These are phyloP conservation scores for Brachyistius frenatus DNA, from an alignment of 2,113 vertebrate species.

Conservation along the genomic window DNA sequence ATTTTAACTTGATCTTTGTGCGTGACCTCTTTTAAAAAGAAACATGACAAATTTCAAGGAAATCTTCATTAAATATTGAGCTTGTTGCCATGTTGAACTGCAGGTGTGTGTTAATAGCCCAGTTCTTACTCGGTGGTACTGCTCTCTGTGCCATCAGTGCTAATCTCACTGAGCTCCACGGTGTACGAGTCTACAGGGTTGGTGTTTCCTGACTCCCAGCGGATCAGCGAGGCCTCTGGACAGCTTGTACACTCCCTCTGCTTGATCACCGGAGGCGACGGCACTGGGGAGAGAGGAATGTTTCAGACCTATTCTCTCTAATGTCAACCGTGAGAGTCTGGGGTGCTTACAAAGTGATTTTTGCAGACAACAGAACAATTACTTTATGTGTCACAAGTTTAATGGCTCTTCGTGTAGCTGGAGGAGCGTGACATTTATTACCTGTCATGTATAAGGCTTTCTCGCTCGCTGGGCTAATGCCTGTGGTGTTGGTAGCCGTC, in stretches of 20 bases:
- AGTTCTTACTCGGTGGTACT: constrained; percentile 73
- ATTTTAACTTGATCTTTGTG: constrained; percentile 15
- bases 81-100: too few relatives aligned
- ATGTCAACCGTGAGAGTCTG: not conserved
- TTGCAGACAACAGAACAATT: not conserved
- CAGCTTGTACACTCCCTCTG: constrained; percentile 87
- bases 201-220: constrained; percentile 92
- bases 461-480: constrained; percentile 91
- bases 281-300: constrained; percentile 82
- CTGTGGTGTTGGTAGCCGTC: constrained; percentile 91
- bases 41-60: not conserved
- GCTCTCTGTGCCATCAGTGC: constrained; percentile 40
- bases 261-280: constrained; percentile 86
- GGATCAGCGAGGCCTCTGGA: constrained; percentile 88
- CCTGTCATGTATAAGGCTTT: constrained; percentile 92
- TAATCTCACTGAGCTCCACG: constrained; percentile 87
- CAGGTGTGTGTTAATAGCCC: not conserved
- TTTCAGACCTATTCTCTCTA: constrained; percentile 1
- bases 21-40: not conserved
- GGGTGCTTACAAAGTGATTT: constrained; percentile 56
- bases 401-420: not conserved
- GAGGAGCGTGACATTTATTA: constrained; percentile 67
- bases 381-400: constrained; percentile 6
- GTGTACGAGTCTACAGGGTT: constrained; percentile 96
- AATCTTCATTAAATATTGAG: not conserved